Evolutionary conservation across 2,113 vertebrate species (phyloP), one percentile per base, ranked within the genome.

Genomic region (Coregonus clupeaformis): DNA sequence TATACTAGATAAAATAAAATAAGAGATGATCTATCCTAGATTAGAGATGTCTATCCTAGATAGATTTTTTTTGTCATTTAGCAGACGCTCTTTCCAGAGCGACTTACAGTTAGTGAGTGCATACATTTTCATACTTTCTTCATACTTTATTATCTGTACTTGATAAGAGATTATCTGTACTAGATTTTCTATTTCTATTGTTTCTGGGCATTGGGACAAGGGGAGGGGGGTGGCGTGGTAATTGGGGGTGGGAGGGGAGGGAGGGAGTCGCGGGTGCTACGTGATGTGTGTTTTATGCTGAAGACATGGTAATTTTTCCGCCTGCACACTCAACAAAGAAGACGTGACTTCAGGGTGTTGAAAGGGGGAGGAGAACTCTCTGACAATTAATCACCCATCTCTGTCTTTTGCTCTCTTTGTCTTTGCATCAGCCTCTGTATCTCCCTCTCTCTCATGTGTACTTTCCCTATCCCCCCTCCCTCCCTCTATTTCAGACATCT

Each of bases 131-230:
- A n/a, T n/a, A n/a, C n/a, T n/a, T n/a, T n/a, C n/a, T n/a, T n/a
- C n/a, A n/a, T n/a, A n/a, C n/a, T n/a, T n/a, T n/a, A n/a, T n/a
- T n/a, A n/a, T n/a, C n/a, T n/a, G n/a, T n/a, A n/a, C n/a, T n/a
- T n/a, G n/a, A n/a, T n/a, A n/a, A n/a, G n/a, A n/a, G n/a, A n/a
- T n/a, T n/a, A n/a, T n/a, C n/a, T n/a, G n/a, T n/a, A n/a, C 36
- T 42, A 42, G 2, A 42, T 42, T 42, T 42, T 42, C 36, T 49
- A 5, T 76, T 71, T 55, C 80, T 74, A 85, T 88, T 90, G 87
- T 89, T 89, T 90, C 79, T 82, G 84, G 84, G 78, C 88, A 75
- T 74, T 75, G 85, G 79, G 72, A 73, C 9, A 1, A 18, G 49
- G 30, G 0, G 20, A 2, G 9, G 68, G 20, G n/a, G 16, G 6